phyloP scores from a whole-genome alignment of 2,888 invertebrate genomes.

The Eudasyphora cyanicolor region DNA sequence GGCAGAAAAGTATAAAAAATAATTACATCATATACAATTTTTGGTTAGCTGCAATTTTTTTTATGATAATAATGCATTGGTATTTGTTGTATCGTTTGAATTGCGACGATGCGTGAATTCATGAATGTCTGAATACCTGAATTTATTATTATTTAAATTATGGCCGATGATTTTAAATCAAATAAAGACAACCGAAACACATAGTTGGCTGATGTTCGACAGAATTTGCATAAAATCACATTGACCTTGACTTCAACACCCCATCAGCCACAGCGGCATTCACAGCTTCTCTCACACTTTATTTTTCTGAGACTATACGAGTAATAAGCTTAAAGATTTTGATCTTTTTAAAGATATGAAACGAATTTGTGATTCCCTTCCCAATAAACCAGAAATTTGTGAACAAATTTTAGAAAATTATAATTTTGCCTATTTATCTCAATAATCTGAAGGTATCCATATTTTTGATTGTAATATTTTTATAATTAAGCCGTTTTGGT shows the following conservation, averaged over 20 bases:
- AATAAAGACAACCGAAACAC: not conserved
- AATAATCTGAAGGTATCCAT: too few species aligned
- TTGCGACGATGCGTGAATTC: not conserved
- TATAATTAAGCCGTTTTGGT: too few species aligned
- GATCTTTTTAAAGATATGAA: not conserved
- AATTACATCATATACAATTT: not conserved
- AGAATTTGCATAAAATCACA: conserved; percentile 36
- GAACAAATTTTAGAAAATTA: too few species aligned
- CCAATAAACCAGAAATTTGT: too few species aligned
- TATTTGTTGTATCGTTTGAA: not conserved
- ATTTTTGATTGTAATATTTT: too few species aligned
- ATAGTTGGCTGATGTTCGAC: conserved; percentile 8
- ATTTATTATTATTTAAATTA: not conserved
- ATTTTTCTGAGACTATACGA: too few species aligned
- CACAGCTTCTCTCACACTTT: not conserved
- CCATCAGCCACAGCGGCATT: conserved; percentile 1
- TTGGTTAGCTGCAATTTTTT: not conserved
- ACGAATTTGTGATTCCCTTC: not conserved
- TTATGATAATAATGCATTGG: too few species aligned
- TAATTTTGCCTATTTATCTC: too few species aligned
- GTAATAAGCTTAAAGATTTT: not conserved
- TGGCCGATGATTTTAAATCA: too few species aligned
- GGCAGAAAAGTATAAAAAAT: not conserved
- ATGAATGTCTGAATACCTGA: not conserved
- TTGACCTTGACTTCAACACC: conserved; percentile 43